These are phyloP conservation scores for Spatulosminthurus flaviceps DNA, from an alignment of 2,888 invertebrate genomes.

Conservation along the genomic window DNA sequence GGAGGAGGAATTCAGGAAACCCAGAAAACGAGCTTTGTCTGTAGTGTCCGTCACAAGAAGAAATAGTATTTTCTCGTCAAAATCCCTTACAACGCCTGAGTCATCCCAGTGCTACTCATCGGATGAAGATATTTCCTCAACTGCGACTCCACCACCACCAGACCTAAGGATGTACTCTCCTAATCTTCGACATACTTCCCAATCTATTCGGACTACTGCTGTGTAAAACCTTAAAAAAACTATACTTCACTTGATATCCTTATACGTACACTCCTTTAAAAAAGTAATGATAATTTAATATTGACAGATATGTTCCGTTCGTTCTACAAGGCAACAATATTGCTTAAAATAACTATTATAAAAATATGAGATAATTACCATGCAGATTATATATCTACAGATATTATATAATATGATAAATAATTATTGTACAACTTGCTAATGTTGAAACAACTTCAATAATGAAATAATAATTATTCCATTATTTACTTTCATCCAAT, in stretches of 20 bases:
- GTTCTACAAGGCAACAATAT: no score
- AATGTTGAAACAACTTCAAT: no score
- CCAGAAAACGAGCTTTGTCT: constrained; percentile 64
- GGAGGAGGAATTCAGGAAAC: constrained; percentile 65
- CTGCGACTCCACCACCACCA: constrained; percentile 46
- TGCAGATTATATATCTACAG: no score
- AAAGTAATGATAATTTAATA: no score
- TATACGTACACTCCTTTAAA: no score
- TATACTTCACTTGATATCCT: not conserved
- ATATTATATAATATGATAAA: no score
- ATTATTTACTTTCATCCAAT: not conserved
- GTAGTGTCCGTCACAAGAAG: constrained; percentile 58
- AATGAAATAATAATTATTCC: no score
- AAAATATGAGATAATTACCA: no score
- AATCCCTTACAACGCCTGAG: constrained; percentile 56
- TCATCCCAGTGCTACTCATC: constrained; percentile 60
- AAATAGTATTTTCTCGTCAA: constrained; percentile 58
- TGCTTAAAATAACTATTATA: no score
- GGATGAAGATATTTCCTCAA: constrained; percentile 54
- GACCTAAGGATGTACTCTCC: constrained; percentile 34
- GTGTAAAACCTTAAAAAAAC: constrained; percentile 48
- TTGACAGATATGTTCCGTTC: no score
- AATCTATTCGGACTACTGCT: constrained; percentile 63
- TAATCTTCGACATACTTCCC: constrained; percentile 57
- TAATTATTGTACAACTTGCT: no score